Conservation (phyloP, 1,140 invertebrate genomes). For the Bombus terrestris region DNA sequence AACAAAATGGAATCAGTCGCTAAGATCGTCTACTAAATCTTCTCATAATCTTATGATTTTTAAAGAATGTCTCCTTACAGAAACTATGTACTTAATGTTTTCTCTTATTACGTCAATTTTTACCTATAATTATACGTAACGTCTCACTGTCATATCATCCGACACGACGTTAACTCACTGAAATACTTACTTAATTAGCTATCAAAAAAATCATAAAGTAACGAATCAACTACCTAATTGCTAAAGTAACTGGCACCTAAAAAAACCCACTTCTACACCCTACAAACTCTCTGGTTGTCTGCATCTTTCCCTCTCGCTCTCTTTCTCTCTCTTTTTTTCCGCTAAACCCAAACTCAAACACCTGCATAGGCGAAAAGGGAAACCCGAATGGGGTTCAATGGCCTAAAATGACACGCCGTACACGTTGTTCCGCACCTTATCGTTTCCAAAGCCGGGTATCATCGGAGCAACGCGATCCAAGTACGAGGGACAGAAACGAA, state of each 20-base stretch:
- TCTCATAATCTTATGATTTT: too few relatives aligned
- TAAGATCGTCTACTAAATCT: background rate
- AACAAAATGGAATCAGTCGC: background rate
- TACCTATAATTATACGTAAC: too few relatives aligned
- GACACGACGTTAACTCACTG: too few relatives aligned
- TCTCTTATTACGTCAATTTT: too few relatives aligned
- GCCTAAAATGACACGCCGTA: background rate
- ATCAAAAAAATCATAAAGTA: background rate
- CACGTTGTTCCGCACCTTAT: background rate
- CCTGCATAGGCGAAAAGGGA: background rate
- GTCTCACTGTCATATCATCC: too few relatives aligned
- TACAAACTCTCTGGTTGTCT: too few relatives aligned
- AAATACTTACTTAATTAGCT: too few relatives aligned
- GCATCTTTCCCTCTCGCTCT: too few relatives aligned
- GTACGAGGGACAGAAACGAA: background rate
- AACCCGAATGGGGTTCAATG: background rate
- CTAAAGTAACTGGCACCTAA: too few relatives aligned
- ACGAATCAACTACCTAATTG: background rate
- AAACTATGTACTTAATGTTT: too few relatives aligned
- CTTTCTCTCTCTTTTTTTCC: background rate
- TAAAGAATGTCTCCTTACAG: too few relatives aligned
- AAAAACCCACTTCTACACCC: too few relatives aligned
- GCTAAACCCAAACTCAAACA: background rate
- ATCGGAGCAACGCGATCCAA: constrained; percentile 5
- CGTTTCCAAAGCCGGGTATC: constrained; percentile 6